These are phyloP conservation scores for Ia io DNA, from an alignment of 2,113 vertebrate species.

Conservation along the genomic window DNA sequence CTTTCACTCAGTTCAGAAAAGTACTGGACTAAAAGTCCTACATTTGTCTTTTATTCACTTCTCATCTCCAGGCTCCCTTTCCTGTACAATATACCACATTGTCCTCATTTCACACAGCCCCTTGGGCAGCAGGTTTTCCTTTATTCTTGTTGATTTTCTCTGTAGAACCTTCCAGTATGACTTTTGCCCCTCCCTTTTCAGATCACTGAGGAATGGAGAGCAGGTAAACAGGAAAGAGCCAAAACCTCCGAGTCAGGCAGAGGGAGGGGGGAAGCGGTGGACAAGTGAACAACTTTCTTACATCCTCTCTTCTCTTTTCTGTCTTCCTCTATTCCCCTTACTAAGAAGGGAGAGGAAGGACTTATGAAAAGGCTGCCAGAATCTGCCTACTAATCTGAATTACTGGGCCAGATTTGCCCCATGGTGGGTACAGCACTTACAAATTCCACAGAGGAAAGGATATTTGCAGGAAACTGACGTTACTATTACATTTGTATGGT, in stretches of 20 bases:
- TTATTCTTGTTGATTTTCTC: conserved; percentile 8
- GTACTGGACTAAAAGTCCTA: neutral
- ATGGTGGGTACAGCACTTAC: neutral
- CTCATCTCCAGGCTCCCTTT: neutral
- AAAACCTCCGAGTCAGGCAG: neutral
- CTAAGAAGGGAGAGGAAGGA: neutral
- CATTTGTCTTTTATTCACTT: neutral
- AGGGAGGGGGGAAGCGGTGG: neutral
- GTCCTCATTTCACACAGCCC: neutral
- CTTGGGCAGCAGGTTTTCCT: neutral
- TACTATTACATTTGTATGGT: neutral
- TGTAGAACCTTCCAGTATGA: neutral
- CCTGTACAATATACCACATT: neutral
- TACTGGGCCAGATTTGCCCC: neutral
- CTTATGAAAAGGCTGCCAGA: neutral
- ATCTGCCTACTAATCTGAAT: neutral
- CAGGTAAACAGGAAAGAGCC: neutral
- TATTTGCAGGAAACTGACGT: neutral
- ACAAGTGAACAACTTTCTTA: neutral
- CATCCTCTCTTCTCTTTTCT: neutral
- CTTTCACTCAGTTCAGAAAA: neutral
- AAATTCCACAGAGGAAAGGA: neutral
- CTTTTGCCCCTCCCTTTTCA: neutral
- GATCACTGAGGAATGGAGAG: neutral
- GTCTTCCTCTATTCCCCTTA: neutral